Base-by-base conservation (phyloP, 2,797 vertebrate species). In the Urocyon cinereoargenteus region DNA sequence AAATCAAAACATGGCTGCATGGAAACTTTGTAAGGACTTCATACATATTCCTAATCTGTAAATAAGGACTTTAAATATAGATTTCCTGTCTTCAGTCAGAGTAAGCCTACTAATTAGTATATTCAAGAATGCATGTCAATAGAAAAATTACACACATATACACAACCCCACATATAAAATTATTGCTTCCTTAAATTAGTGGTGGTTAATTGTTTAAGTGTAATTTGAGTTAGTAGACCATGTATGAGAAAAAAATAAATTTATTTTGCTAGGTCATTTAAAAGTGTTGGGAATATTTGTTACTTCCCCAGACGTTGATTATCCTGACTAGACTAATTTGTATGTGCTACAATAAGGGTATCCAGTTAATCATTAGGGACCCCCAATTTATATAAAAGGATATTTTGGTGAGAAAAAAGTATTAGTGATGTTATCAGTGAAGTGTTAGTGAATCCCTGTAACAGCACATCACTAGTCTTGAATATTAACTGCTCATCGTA, bases 251-350 rank as follows among this genome's bases (percentile, higher is more conserved):
- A 79, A 84, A 72, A 93, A 78, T 66, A 86, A 78, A 79, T 87
- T 87, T 87, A 62, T 51, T 79, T 90, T 36, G 28, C 62, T 81
- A 51, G 79, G 31, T 79, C 53, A 93, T 77, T 70, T 87, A 87
- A 93, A 62, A 70, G 31, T 36, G 3, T 93, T 40, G 75, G 15
- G 18, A 61, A 81, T 81, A 70, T 59, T 81, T 78, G 51, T 86
- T 87, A 93, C 31, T 86, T 40, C 31, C 53, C 36, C 61, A 70
- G 70, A 59, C 45, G n/a, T 77, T 55, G 70, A 55, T 64, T 85
- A 64, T 77, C 57, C 19, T n/a, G 19, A 92, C 59, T 75, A 77
- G 22, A 49, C 53, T 87, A 79, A 86, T 86, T 79, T 49, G 53
- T 93, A 49, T 70, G 53, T 79, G 49, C 77, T 70, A 59, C 24